These are phyloP conservation scores for Propithecus coquereli DNA, from an alignment of 2,113 vertebrate genomes.

Conservation along the genomic window DNA sequence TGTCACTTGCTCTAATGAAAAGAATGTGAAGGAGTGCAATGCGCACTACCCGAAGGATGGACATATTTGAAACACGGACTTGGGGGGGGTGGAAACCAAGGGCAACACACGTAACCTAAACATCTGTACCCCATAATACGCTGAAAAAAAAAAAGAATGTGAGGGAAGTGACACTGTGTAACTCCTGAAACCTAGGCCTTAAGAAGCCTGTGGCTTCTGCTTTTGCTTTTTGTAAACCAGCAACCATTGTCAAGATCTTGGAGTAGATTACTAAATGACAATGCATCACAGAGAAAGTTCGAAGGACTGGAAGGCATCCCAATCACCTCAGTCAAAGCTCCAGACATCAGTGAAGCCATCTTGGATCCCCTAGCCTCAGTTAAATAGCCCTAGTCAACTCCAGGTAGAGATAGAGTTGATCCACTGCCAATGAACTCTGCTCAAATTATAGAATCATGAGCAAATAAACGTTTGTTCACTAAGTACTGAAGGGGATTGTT, in stretches of 20 bases:
- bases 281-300: not conserved
- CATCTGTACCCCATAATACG: too few species aligned
- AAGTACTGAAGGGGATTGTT: not conserved
- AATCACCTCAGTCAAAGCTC: not conserved
- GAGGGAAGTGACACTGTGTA: not conserved
- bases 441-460: slow-evolving; percentile 2
- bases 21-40: not conserved
- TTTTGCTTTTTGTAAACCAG: not conserved
- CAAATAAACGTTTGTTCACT: not conserved
- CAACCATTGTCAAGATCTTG: not conserved
- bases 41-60: too few species aligned
- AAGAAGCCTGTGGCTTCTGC: not conserved
- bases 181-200: not conserved
- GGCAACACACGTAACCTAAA: too few species aligned
- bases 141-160: too few species aligned
- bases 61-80: too few species aligned
- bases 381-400: not conserved
- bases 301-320: not conserved
- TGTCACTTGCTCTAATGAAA: not conserved
- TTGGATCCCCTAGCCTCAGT: not conserved
- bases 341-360: not conserved
- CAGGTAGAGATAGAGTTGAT: not conserved
- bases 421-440: not conserved
- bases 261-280: not conserved
- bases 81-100: too few species aligned